Percentiles rank a stretch among this genome's conserved stretches.
Conservation (phyloP, 2,797 vertebrate species). For the Gallinago stenura region DNA sequence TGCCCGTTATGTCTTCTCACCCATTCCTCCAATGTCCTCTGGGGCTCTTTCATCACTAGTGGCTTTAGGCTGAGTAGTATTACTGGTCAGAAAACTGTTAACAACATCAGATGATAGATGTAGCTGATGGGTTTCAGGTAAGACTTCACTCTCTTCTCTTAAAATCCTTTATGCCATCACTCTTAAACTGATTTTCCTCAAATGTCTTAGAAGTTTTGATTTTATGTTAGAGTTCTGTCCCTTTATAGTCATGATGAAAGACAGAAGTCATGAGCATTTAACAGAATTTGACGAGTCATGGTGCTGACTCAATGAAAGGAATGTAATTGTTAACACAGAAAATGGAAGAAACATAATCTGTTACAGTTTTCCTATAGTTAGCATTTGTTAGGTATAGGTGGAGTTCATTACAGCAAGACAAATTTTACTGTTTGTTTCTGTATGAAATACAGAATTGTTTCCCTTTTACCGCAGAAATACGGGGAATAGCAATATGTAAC, state of each 20-base stretch:
- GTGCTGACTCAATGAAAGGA: neutral
- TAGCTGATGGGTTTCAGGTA: neutral
- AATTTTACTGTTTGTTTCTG: neutral
- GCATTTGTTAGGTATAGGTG: neutral
- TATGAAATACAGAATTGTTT: neutral
- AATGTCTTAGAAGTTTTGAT: neutral
- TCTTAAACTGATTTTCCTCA: neutral
- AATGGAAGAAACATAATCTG: neutral
- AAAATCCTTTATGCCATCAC: neutral
- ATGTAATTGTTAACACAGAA: neutral
- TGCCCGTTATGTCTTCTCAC: neutral
- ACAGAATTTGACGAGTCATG: neutral
- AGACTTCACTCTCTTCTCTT: neutral
- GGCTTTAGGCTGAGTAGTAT: neutral
- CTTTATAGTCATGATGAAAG: neutral
- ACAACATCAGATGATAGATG: neutral
- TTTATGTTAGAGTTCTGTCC: neutral
- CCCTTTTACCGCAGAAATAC: neutral
- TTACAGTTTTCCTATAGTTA: neutral
- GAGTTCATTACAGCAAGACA: neutral
- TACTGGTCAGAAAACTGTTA: neutral
- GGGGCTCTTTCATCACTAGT: neutral
- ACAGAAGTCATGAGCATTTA: neutral
- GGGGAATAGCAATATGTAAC: neutral
- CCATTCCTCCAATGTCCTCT: neutral